Evolutionary conservation across 2,113 vertebrate genomes (phyloP), one percentile per base, ranked within the genome.

Genomic region (Muntiacus reevesi): DNA sequence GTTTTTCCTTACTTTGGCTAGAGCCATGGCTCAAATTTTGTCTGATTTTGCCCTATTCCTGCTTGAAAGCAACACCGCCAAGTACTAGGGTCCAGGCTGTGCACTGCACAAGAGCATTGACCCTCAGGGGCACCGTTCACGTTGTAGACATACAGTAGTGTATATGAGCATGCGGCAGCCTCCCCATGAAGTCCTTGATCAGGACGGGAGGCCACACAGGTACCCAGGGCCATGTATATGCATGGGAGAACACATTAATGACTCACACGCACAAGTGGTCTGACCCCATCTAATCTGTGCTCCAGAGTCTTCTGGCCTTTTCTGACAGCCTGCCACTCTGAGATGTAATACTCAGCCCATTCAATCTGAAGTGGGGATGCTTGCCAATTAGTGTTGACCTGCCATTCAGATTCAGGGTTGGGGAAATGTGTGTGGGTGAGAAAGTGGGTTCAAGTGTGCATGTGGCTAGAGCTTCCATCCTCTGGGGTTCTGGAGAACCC

Each of bases 21-120:
- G 11, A 50, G 6, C 11, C 17, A 33, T 40, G 25, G 50, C 76
- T 54, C 67, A n/a, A n/a, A n/a, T 13, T 45, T 45, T 30, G 25
- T 78, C 87, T 52, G 16, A 21, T 92, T 92, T 96, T 60, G 78
- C 57, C 21, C 50, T 45, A 50, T 23, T 89, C 40, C 60, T 78
- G 33, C 57, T 64, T 88, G 52, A 60, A 47, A 67, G 55, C 13
- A n/a, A 55, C 28, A 2, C 47, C 5, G 1, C 45, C 19, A 19
- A 13, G 43, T 45, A 27, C 15, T 12, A 13, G 83, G 5, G 27
- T 52, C 59, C 15, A 47, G n/a, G 27, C 10, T 76, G 76, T 86
- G n/a, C 36, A 14, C 55, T 16, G 74, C 43, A 8, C 27, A 4
- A 50, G 67, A 43, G 6, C 33, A 4, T 5, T 8, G 3, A 14